A percentile compares a stretch with the other conserved stretches of the same genome.
These are phyloP conservation scores for Cremastinae sp. DNA, from an alignment of 2,888 invertebrate species.

Conservation along the genomic window DNA sequence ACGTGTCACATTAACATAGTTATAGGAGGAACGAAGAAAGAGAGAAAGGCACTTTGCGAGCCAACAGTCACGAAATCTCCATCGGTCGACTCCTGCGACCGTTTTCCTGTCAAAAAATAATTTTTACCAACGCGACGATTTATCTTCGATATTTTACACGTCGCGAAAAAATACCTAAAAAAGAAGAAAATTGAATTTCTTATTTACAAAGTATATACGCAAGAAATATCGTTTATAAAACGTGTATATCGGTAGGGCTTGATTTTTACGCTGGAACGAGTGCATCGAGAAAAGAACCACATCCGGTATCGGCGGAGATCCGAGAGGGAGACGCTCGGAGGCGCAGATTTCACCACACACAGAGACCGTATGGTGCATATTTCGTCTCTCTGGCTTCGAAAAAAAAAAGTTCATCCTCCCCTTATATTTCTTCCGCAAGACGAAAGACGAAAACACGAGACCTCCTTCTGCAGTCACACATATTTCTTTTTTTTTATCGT, in stretches of 20 bases:
- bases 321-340: neutral
- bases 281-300: slow-evolving; percentile 59
- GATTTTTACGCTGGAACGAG: slow-evolving; percentile 43
- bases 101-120: slow-evolving; percentile 4
- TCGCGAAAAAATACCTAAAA: too few species aligned
- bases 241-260: slow-evolving; percentile 33
- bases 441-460: slow-evolving; percentile 17
- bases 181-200: too few species aligned
- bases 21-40: slow-evolving; percentile 11
- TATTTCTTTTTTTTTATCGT: slow-evolving; percentile 33
- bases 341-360: slow-evolving; percentile 11
- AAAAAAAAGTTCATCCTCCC: slow-evolving; percentile 60
- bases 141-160: neutral
- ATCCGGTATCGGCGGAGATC: slow-evolving; percentile 53
- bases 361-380: slow-evolving; percentile 50
- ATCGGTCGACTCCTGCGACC: slow-evolving; percentile 4
- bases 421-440: slow-evolving; percentile 34
- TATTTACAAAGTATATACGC: neutral
- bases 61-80: slow-evolving; percentile 46
- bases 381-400: slow-evolving; percentile 61
- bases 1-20: slow-evolving; percentile 47
- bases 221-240: neutral
- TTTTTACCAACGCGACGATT: neutral
- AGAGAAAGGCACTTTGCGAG: neutral
- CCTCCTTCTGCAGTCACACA: slow-evolving; percentile 44